Percentiles rank a stretch among this genome's conserved stretches.
These are phyloP conservation scores for Trigoniulus corallinus DNA, from an alignment of 1,140 invertebrate genomes.

Conservation along the genomic window DNA sequence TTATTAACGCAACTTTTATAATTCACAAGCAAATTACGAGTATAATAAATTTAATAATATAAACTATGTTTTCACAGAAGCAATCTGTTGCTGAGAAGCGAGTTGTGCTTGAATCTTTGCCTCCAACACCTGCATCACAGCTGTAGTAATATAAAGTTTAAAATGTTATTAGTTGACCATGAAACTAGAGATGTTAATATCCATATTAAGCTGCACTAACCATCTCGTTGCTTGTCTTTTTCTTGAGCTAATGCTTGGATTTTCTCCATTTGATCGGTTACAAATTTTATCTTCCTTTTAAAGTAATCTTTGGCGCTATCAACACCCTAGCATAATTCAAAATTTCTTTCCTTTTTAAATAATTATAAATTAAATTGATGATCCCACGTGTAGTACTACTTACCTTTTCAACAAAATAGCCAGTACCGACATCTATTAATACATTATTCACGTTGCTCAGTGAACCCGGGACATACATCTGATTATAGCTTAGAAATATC, in stretches of 20 bases:
- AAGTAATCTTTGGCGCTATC: constrained; percentile 77
- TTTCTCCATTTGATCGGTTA: constrained; percentile 87
- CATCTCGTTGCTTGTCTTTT: constrained; percentile 68
- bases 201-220: constrained; percentile 24
- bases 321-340: constrained; percentile 40
- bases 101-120: constrained; percentile 27
- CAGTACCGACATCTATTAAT: constrained; percentile 83
- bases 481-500: constrained; percentile 7
- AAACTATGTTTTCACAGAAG: neutral
- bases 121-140: constrained; percentile 30
- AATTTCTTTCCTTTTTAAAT: neutral
- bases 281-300: constrained; percentile 71
- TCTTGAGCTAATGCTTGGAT: constrained; percentile 67
- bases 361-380: neutral
- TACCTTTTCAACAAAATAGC: constrained; percentile 82
- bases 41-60: too few species aligned
- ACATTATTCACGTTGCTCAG: constrained; percentile 65
- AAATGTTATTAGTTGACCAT: neutral
- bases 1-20: too few species aligned
- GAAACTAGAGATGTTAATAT: neutral
- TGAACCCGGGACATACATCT: constrained; percentile 84
- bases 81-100: constrained; percentile 17
- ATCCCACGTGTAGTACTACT: neutral
- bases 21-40: too few species aligned
- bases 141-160: constrained; percentile 19